Evolutionary conservation across 1,140 invertebrate genomes (phyloP).

Genomic region (Drosophila novamexicana): DNA sequence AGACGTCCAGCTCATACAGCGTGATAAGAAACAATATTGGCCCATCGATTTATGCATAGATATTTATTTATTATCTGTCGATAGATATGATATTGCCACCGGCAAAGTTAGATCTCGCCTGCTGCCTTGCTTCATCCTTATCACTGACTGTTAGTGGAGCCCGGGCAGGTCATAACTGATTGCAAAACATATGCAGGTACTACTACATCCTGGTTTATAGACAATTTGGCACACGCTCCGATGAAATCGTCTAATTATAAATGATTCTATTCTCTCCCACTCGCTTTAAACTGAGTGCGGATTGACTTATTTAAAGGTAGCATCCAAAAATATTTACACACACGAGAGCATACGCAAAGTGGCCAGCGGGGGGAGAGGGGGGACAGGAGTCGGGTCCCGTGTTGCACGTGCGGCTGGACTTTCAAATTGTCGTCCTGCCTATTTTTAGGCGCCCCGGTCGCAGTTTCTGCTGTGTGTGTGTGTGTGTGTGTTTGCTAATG

Average conservation of each 20-base stretch:
- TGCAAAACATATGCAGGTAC: neutral
- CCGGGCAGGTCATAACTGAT: neutral
- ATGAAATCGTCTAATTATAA: slow-evolving; percentile 45
- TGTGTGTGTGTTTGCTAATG: slow-evolving; percentile 22
- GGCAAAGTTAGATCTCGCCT: neutral
- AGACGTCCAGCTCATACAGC: slow-evolving; percentile 40
- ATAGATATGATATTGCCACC: neutral
- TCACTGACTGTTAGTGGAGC: neutral
- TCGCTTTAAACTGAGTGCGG: slow-evolving; percentile 1
- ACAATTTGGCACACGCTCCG: neutral
- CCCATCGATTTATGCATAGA: slow-evolving; percentile 6
- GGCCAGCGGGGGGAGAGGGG: no score
- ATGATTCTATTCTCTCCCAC: slow-evolving; percentile 22
- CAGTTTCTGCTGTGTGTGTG: neutral
- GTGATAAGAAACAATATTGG: slow-evolving; percentile 59
- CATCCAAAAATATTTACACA: slow-evolving; percentile 58
- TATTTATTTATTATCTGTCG: slow-evolving; percentile 1
- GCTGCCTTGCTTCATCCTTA: neutral
- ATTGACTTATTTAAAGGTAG: slow-evolving; percentile 32
- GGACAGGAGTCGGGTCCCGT: slow-evolving; percentile 44
- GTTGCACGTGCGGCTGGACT: slow-evolving; percentile 58
- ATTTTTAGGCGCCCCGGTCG: slow-evolving; percentile 45
- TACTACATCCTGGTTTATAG: neutral
- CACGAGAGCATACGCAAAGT: neutral
- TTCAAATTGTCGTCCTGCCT: slow-evolving; percentile 41